Evolutionary conservation across 2,888 invertebrate species (phyloP), one percentile per base, ranked within the genome.

Genomic region (Calameuta idolon): DNA sequence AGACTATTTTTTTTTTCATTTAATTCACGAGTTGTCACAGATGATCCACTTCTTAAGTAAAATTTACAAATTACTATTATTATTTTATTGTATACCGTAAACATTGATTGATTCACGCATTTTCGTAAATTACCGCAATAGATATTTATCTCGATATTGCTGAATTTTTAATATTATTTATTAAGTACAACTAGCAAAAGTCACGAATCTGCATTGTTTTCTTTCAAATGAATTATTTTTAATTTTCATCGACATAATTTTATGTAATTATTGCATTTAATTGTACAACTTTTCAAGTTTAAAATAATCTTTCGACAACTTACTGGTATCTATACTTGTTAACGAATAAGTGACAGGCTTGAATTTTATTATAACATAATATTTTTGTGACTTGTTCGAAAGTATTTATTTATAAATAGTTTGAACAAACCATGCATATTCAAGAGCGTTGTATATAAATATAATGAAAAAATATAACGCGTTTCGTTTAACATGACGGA

Each of bases 361-460:
- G 40, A 40, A 15, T 23, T 1, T 55, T 9, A 15, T 55, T 15
- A 15, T 15, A 55, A 37, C 12, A 37, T 37, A 37, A 5, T 23
- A 55, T 23, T 55, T 55, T 55, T 55, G 2, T 5, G 40, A 55
- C 37, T 75, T 40, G n/a, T 73, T 35, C 30, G 73, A 68, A n/a
- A 71, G 33, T 75, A 71, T 77, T 79, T 79, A 79, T 79, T 77
- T 76, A 77, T 23, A 77, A 77, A 75, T 73, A 69, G 69, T 74
- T 35, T 69, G 71, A 68, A 69, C 71, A 30, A 34, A 11, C 73
- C 73, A 33, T 69, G 37, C 0, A 75, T 75, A 11, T 71, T 73
- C 37, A 77, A 68, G 73, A 77, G 73, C 23, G 31, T 33, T 73
- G 73, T 68, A 69, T 31, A 69, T 33, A 34, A 34, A 55, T 55